Evolutionary conservation across 1,140 invertebrate genomes (phyloP), one percentile per base, ranked within the genome.

Genomic region (Cyrtorhinus lividipennis): DNA sequence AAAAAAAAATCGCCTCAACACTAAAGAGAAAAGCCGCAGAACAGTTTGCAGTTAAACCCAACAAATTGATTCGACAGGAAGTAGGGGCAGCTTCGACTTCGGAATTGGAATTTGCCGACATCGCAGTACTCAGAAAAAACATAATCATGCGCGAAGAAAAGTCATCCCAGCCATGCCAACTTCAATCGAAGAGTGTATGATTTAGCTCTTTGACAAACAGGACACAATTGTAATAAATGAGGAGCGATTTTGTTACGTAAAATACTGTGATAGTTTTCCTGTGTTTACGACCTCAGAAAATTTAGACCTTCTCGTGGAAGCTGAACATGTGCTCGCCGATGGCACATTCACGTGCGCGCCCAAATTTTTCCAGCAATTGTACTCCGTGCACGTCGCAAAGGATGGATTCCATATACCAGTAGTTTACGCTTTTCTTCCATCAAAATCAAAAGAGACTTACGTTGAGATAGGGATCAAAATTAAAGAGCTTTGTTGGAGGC

Each of bases 321-420:
- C 56, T 24, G 56, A 58, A 22, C 56, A 58, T 58, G 56, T 58
- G 8, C 22, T 58, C 25, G 24, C 56, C 10, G 56, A 58, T 25
- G 56, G 56, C 10, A 58, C 56, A 2, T 58, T 58, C 56, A 24
- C 56, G 25, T 58, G 10, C 22, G 56, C 56, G 10, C 56, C 18
- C 10, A 22, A 58, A 8, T 58, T 58, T 24, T 58, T 53, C 20
- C 48, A 53, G 5, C 48, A 53, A 53, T 5, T 20, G 18, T 53
- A 53, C 20, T 13, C 48, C 20, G 48, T 53, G 20, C 48, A 53
- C 20, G 48, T 22, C 48, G 5, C 10, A 12, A 53, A 15, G 12
- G 20, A 53, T 22, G 48, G 48, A 53, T 53, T 53, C 48, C 10
- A 53, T 22, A 22, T 53, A 10, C 48, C 48, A 10, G 48, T 53